Percentiles rank a stretch among this genome's conserved stretches.
Conservation (phyloP, 2,888 invertebrate species). For the Lithosia quadra region DNA sequence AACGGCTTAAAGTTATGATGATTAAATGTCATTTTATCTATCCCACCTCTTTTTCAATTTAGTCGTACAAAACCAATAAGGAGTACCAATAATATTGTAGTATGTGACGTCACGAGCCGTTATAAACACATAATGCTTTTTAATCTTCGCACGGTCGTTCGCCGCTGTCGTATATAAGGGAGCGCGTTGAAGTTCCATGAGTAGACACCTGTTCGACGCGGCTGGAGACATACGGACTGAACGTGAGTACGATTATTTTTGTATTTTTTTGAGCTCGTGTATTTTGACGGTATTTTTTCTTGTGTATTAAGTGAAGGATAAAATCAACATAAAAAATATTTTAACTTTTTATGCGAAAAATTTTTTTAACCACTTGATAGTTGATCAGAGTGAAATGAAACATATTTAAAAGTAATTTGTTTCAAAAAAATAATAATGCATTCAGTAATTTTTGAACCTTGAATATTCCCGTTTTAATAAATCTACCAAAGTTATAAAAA, state of each 20-base stretch:
- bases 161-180: constrained; percentile 49
- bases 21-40: constrained; percentile 16
- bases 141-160: constrained; percentile 49
- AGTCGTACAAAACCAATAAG: constrained; percentile 23
- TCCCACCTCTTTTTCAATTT: constrained; percentile 16
- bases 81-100: constrained; percentile 26
- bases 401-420: not conserved
- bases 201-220: constrained; percentile 57
- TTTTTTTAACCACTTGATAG: not conserved
- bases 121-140: constrained; percentile 55
- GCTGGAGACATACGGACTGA: constrained; percentile 36
- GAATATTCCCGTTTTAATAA: not conserved
- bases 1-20: not conserved
- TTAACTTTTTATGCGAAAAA: too few species aligned
- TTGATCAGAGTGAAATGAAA: too few species aligned
- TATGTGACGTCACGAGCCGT: constrained; percentile 27
- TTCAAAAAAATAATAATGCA: not conserved
- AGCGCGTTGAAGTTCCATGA: constrained; percentile 21
- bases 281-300: not conserved
- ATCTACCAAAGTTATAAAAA: not conserved
- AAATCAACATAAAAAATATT: not conserved
- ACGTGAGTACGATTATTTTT: constrained; percentile 40
- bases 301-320: not conserved
- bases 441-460: not conserved
- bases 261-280: not conserved